Base-by-base conservation (phyloP, 2,888 invertebrate species). In the Calephelis perditalis region DNA sequence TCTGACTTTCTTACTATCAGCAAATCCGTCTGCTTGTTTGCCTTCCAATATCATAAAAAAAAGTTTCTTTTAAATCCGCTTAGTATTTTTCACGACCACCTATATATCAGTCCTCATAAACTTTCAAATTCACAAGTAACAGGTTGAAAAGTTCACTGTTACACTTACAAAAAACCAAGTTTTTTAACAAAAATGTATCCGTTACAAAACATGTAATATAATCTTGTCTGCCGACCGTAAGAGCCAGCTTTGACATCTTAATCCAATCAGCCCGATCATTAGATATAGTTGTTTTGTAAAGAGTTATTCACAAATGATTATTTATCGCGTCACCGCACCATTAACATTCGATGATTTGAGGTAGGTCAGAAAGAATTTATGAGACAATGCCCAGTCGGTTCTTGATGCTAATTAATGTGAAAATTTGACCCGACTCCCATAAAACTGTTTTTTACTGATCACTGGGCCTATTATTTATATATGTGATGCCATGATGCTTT, bases 181-280 rank as follows among this genome's bases (percentile, higher is more conserved):
- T 40, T 37, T 37, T 40, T 40, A 40, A 40, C 8, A 40, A 40
- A 40, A 40, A 40, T 40, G 40, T 77, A 62, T 65, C 82, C 76
- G 7, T 12, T 26, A 43, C 43, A 72, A 81, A 68, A 70, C 66
- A 26, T 65, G 84, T 77, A 86, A 86, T 67, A 61, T 62, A 70
- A 88, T 86, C 74, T 81, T 80, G 84, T 87, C 73, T 89, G 85
- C 80, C 68, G 79, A 86, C 87, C 84, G 80, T 89, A 71, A 70
- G 75, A 72, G 75, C 82, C 75, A 77, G 74, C 80, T 83, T 85
- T 86, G 84, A 90, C 84, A 82, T 88, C 89, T 87, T 85, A 88
- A 89, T 89, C 85, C 80, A 86, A 87, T 86, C 87, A 84, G 73
- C 74, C 70, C 77, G 84, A 84, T 84, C 81, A 78, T 82, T 77